Conservation (phyloP, 2,888 invertebrate species). For the Diachrysia chrysitis region DNA sequence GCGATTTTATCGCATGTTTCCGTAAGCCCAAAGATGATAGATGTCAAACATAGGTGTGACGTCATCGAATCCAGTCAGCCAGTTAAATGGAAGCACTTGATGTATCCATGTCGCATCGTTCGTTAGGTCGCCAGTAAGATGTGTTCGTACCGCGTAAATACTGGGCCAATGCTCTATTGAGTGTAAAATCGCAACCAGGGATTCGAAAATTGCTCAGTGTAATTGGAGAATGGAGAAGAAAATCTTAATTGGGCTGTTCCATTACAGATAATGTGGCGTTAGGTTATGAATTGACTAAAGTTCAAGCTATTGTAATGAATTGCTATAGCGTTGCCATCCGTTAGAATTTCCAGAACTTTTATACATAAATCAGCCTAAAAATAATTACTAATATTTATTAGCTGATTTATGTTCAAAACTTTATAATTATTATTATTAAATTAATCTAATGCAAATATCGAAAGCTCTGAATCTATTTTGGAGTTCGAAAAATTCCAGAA, state of each 20-base stretch:
- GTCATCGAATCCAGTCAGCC: conserved; percentile 34
- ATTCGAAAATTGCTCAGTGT: conserved; percentile 3
- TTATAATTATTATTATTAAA: too few species aligned
- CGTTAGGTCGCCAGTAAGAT: conserved; percentile 30
- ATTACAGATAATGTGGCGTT: conserved; percentile 5
- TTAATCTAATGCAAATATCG: too few species aligned
- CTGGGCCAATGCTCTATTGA: not conserved
- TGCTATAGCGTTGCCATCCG: too few species aligned
- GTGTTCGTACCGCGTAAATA: conserved; percentile 29
- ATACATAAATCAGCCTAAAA: too few species aligned
- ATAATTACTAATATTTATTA: too few species aligned
- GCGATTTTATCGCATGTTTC: not conserved
- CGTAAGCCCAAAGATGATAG: not conserved
- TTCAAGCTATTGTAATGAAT: not conserved
- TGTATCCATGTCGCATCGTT: conserved; percentile 27
- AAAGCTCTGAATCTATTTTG: too few species aligned
- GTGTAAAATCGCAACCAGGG: conserved; percentile 2
- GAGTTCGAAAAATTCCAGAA: too few species aligned
- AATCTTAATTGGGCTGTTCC: conserved; percentile 5
- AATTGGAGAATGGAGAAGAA: not conserved
- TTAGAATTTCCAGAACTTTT: too few species aligned
- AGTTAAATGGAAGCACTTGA: conserved; percentile 30
- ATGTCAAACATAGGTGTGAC: conserved; percentile 5
- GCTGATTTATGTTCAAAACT: too few species aligned
- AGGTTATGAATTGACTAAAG: not conserved